Conservation (phyloP, 23 tunicate species). For the Styela plicata region DNA sequence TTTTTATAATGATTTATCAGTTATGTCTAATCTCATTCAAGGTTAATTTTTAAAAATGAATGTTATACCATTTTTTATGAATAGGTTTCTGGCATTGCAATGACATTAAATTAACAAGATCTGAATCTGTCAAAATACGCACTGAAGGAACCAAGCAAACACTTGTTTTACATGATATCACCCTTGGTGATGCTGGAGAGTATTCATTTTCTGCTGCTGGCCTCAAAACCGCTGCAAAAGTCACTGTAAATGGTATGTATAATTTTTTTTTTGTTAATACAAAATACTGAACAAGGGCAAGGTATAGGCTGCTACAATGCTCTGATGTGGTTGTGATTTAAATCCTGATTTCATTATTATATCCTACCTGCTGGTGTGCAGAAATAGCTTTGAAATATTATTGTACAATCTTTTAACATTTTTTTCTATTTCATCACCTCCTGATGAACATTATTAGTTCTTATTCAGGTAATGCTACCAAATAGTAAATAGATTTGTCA, state of each 20-base stretch:
- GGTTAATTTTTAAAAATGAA: neutral
- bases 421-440: neutral
- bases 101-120: conserved; percentile 52
- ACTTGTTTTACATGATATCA: conserved; percentile 57
- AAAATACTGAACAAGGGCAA: too few species aligned
- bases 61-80: neutral
- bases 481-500: too few species aligned
- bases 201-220: conserved; percentile 64
- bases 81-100: conserved; percentile 84
- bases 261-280: neutral
- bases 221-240: conserved; percentile 41
- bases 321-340: too few species aligned
- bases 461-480: neutral
- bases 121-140: conserved; percentile 58
- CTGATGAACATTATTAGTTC: neutral
- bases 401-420: neutral
- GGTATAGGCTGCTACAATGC: too few species aligned
- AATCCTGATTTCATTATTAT: too few species aligned
- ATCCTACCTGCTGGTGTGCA: too few species aligned
- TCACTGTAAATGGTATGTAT: conserved; percentile 57
- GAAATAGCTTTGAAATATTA: too few species aligned
- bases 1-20: too few species aligned
- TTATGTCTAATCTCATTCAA: too few species aligned
- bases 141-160: conserved; percentile 51
- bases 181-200: conserved; percentile 56